Evolutionary conservation across 2,797 vertebrate species (phyloP).

Genomic region (Chaetodon trifasciatus): DNA sequence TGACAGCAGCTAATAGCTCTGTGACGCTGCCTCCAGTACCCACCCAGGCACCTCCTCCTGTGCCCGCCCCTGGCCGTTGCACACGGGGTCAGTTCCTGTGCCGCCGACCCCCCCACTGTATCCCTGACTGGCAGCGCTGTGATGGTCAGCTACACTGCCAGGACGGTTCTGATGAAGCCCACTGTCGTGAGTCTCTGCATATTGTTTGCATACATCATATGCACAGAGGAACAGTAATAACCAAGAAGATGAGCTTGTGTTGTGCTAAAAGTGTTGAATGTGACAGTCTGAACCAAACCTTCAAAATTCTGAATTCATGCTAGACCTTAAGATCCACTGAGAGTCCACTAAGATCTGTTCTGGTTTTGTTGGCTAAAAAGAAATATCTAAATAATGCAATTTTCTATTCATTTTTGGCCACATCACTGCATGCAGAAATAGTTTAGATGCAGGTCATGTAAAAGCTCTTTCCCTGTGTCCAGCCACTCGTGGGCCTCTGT

Average conservation of each 20-base stretch:
- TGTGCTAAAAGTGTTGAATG: not conserved
- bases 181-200: conserved; percentile 89
- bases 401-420: not conserved
- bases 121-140: conserved; percentile 95
- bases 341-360: not conserved
- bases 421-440: not conserved
- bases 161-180: conserved; percentile 91
- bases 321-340: not conserved
- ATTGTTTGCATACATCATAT: not conserved
- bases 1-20: conserved; percentile 66
- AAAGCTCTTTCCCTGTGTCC: conserved; percentile 15
- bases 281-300: not conserved
- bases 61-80: conserved; percentile 82
- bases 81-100: conserved; percentile 91
- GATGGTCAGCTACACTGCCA: conserved; percentile 91
- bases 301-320: not conserved
- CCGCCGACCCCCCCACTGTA: conserved; percentile 87
- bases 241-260: too few relatives aligned
- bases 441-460: not conserved
- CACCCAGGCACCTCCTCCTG: conserved; percentile 58
- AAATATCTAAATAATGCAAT: not conserved
- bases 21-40: conserved; percentile 57
- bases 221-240: not conserved
- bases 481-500: conserved; percentile 91
- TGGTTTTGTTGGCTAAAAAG: not conserved